Evolutionary conservation across 2,888 invertebrate species (phyloP).

Genomic region (Dugesia japonica): DNA sequence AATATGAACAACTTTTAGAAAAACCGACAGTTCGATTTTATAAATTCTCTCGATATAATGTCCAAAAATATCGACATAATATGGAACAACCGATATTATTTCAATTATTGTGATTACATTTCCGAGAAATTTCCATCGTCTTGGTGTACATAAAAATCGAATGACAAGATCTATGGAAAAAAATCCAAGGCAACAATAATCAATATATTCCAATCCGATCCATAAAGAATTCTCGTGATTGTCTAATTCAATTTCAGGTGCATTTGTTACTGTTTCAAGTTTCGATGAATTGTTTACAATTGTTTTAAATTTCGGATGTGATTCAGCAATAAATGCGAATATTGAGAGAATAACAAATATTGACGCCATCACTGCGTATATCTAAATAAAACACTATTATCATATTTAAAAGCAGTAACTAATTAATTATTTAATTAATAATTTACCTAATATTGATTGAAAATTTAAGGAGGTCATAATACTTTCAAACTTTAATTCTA

Average conservation of each 20-base stretch:
- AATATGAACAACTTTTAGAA: slow-evolving; percentile 28
- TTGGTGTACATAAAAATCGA: slow-evolving; percentile 27
- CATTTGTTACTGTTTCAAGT: not conserved
- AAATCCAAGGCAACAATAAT: slow-evolving; percentile 30
- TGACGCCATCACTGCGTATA: slow-evolving; percentile 29
- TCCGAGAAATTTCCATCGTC: slow-evolving; percentile 16
- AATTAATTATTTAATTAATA: no score
- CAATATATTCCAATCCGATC: slow-evolving; percentile 27
- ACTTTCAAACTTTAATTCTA: no score
- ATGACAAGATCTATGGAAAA: slow-evolving; percentile 28
- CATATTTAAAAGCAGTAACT: no score
- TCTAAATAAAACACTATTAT: no score
- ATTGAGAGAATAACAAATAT: slow-evolving; percentile 31
- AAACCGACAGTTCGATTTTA: not conserved
- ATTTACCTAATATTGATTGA: no score
- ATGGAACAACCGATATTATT: slow-evolving; percentile 29
- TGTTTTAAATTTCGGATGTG: slow-evolving; percentile 28
- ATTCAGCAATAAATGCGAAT: slow-evolving; percentile 32
- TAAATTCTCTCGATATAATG: slow-evolving; percentile 24
- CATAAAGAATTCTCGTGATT: not conserved
- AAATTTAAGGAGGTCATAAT: no score
- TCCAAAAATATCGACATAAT: slow-evolving; percentile 28
- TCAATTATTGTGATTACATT: slow-evolving; percentile 29
- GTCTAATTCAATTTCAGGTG: not conserved
- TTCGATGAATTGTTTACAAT: not conserved